Evolutionary conservation across 2,888 invertebrate species (phyloP), one percentile per base, ranked within the genome.

Genomic region (Lutraria lutraria): DNA sequence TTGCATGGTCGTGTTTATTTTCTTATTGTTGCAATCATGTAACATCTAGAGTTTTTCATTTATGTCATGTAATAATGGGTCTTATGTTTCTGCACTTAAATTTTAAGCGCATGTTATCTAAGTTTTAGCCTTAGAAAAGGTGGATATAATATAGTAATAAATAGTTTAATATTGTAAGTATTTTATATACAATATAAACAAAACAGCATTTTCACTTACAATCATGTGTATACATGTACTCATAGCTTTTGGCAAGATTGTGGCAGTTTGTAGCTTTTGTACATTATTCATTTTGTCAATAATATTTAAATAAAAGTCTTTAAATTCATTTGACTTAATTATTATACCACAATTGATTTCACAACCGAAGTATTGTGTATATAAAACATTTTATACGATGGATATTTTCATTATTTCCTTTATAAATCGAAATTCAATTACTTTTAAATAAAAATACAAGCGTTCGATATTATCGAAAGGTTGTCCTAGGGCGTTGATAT

Each of bases 271-370:
- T 68, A 25, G 63, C 63, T 68, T 68, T n/a, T 68, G n/a, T 10
- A 68, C 25, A 68, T 68, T 25, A 68, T 25, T 25, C 63, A 68
- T 68, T 68, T 68, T 68, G 63, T 68, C 63, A 68, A n/a, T 68
- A 68, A n/a, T 68, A 68, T n/a, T 68, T 25, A 25, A 68, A 68
- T 68, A 68, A 68, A 68, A 68, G n/a, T 68, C 63, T 68, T 68
- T 25, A 68, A 68, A 68, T 68, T 15, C 19, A 56, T 25, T 25
- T n/a, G n/a, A 12, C 25, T 4, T 6, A 68, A 43, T 43, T 43
- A 4, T 43, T 43, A 43, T 43, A 43, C 43, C 43, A 43, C n/a
- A n/a, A n/a, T n/a, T n/a, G n/a, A n/a, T n/a, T n/a, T n/a, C n/a
- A n/a, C n/a, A n/a, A n/a, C n/a, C n/a, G n/a, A n/a, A n/a, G 43